phyloP scores from a whole-genome alignment of 2,888 invertebrate species.

The Eupelmus urozonus region DNA sequence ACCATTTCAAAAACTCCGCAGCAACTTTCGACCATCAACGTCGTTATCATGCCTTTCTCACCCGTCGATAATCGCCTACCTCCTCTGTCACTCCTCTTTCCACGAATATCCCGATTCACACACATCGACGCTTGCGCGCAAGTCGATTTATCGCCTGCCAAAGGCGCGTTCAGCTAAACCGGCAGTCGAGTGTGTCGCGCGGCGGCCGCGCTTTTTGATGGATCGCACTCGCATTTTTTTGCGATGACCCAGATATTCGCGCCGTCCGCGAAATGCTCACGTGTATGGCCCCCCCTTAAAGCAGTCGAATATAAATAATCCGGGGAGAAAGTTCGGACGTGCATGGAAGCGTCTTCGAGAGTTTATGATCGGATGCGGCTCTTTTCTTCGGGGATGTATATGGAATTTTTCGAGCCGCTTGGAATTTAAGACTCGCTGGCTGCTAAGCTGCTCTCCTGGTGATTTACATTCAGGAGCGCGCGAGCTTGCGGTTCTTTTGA shows the following conservation, averaged over 20 bases:
- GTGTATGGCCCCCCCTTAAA: too few relatives aligned
- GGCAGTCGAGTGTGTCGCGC: constrained; percentile 13
- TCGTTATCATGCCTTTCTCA: too few relatives aligned
- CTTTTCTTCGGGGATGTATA: neutral
- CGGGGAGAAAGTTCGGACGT: constrained; percentile 1
- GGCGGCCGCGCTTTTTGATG: constrained; percentile 6
- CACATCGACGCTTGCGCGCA: neutral
- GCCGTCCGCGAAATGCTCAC: neutral
- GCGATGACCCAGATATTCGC: constrained; percentile 24
- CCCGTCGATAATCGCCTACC: too few relatives aligned
- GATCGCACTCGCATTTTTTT: constrained; percentile 18
- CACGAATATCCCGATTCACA: too few relatives aligned
- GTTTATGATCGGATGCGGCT: constrained; percentile 20
- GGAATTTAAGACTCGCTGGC: too few relatives aligned
- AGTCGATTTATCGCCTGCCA: constrained; percentile 12
- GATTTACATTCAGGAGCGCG: too few relatives aligned
- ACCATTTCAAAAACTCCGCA: too few relatives aligned
- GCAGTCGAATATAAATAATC: constrained; percentile 2
- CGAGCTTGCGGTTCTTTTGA: too few relatives aligned
- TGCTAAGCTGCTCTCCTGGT: too few relatives aligned
- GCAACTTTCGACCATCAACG: too few relatives aligned
- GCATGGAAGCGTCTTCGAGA: neutral
- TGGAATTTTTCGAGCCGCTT: neutral
- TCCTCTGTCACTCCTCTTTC: too few relatives aligned
- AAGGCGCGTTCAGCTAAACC: neutral